A percentile compares a stretch with the other conserved stretches of the same genome.
These are phyloP conservation scores for Phalanger gymnotis DNA, from an alignment of 2,797 vertebrate species.

Conservation along the genomic window DNA sequence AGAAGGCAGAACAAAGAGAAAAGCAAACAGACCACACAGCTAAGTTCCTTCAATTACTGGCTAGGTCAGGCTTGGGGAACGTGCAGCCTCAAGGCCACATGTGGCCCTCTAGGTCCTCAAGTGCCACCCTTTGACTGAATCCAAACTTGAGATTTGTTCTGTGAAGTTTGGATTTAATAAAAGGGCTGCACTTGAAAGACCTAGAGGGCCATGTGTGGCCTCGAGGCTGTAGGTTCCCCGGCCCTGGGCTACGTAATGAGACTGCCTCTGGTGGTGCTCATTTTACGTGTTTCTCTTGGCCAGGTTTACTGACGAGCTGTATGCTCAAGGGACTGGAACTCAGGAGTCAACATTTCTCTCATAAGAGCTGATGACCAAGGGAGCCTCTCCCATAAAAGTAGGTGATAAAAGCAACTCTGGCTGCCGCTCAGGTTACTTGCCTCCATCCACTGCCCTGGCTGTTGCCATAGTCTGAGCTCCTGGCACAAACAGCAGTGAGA, in stretches of 20 bases:
- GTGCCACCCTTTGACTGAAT: too few relatives aligned
- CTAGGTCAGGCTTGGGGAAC: too few relatives aligned
- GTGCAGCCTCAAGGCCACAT: too few relatives aligned
- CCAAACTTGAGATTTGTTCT: too few relatives aligned
- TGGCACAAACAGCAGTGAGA: not conserved
- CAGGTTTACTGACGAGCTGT: not conserved
- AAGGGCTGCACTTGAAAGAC: too few relatives aligned
- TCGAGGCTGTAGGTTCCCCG: too few relatives aligned
- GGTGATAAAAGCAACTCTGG: not conserved
- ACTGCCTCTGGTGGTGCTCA: not conserved
- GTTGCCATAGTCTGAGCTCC: not conserved
- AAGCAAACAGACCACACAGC: not conserved
- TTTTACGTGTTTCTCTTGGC: not conserved
- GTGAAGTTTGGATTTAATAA: too few relatives aligned
- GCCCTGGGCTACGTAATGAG: too few relatives aligned
- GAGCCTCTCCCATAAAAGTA: not conserved
- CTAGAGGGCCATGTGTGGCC: too few relatives aligned
- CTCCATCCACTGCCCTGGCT: not conserved
- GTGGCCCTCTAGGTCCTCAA: too few relatives aligned
- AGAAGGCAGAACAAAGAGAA: not conserved
- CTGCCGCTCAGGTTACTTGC: not conserved
- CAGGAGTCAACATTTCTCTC: not conserved
- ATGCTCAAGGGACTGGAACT: not conserved
- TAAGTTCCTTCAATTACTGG: accelerated
- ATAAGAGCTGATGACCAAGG: not conserved